These are phyloP conservation scores for Theocolax elegans DNA, from an alignment of 1,140 invertebrate species.

Conservation along the genomic window DNA sequence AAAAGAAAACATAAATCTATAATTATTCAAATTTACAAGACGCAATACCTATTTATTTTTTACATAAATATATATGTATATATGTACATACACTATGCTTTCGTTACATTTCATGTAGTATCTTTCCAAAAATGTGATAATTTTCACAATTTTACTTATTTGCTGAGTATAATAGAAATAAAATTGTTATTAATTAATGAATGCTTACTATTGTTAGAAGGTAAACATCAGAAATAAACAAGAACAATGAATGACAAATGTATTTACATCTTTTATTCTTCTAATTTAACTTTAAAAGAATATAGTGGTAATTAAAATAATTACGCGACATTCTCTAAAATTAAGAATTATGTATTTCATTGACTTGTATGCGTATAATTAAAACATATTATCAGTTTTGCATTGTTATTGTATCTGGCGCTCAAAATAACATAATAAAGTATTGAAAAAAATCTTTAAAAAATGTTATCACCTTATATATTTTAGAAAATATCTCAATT, in stretches of 20 bases:
- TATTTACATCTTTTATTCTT: slow-evolving; percentile 15
- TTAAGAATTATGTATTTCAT: slow-evolving; percentile 22
- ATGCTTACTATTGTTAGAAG: slow-evolving; percentile 16
- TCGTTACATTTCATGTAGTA: slow-evolving; percentile 35
- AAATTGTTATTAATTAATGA: slow-evolving; percentile 21
- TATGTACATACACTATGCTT: slow-evolving; percentile 43
- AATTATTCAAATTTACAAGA: slow-evolving; percentile 42
- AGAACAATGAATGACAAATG: slow-evolving; percentile 8
- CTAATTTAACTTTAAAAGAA: slow-evolving; percentile 17
- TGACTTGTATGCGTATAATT: slow-evolving; percentile 26
- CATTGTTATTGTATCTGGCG: slow-evolving; percentile 35
- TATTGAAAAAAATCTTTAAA: slow-evolving; percentile 32
- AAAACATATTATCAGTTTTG: slow-evolving; percentile 33
- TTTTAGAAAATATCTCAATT: slow-evolving; percentile 9
- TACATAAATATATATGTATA: slow-evolving; percentile 44
- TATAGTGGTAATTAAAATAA: slow-evolving; percentile 15
- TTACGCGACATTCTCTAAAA: slow-evolving; percentile 11
- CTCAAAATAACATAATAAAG: slow-evolving; percentile 36
- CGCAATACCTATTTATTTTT: slow-evolving; percentile 39
- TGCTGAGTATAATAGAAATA: slow-evolving; percentile 31
- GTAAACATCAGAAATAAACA: too few relatives aligned
- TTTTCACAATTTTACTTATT: slow-evolving; percentile 31
- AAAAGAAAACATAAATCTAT: slow-evolving; percentile 32
- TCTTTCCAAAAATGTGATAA: slow-evolving; percentile 24
- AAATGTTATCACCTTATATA: background rate